phyloP scores from a whole-genome alignment of 2,797 vertebrate genomes.

The Cossypha dichroa region DNA sequence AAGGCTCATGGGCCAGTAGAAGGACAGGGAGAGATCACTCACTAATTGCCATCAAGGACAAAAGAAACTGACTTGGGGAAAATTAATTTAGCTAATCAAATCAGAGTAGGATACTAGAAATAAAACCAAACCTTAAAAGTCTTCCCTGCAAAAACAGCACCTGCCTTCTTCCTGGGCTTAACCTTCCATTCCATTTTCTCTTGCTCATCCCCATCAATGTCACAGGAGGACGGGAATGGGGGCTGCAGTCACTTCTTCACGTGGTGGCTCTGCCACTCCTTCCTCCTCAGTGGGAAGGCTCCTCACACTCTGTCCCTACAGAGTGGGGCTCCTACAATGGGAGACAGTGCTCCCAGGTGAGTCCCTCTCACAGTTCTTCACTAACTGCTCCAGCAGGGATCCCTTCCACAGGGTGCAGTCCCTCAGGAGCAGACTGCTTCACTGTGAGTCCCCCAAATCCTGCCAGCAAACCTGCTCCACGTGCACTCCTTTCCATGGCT shows the following conservation, averaged over 20 bases:
- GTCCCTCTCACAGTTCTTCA: background rate
- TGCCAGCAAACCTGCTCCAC: background rate
- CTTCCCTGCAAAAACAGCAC: rapidly evolving
- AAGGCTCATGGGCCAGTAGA: rapidly evolving
- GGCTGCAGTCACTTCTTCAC: background rate
- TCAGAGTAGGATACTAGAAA: background rate
- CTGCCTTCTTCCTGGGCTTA: background rate
- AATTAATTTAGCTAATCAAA: background rate
- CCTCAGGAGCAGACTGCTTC: background rate
- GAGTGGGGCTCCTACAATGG: background rate
- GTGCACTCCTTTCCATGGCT: rapidly evolving
- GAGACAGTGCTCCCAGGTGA: background rate
- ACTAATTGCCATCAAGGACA: background rate
- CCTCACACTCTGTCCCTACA: background rate
- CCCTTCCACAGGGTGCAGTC: background rate
- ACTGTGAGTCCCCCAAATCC: background rate
- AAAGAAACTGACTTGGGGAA: background rate
- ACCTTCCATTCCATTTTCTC: background rate
- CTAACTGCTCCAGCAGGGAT: background rate
- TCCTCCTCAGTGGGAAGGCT: background rate
- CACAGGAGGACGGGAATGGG: background rate
- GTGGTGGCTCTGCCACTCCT: background rate
- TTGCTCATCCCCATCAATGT: background rate
- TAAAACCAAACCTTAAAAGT: background rate
- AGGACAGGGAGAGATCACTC: background rate